phyloP scores from a whole-genome alignment of 2,888 invertebrate species.

The Andrena praecox region DNA sequence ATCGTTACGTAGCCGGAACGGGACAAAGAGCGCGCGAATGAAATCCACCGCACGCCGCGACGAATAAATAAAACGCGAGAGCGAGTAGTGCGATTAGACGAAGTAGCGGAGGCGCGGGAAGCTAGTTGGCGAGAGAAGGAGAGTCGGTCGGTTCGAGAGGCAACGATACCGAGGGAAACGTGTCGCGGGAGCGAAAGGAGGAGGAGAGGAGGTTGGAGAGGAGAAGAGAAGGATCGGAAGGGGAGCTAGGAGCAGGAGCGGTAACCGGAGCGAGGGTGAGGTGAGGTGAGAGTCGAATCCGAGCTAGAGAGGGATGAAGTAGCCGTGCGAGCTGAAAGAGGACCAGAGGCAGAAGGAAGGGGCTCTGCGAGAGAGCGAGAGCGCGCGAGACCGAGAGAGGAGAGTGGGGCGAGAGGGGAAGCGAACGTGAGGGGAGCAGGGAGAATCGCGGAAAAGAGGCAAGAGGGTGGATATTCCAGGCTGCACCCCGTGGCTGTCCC shows the following conservation, averaged over 20 bases:
- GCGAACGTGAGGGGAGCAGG: constrained; percentile 25
- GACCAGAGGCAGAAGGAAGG: constrained; percentile 11
- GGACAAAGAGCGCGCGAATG: constrained; percentile 38
- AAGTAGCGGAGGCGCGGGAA: constrained; percentile 38
- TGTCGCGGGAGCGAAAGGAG: neutral
- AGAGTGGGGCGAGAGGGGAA: neutral
- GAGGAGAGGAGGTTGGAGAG: constrained; percentile 28
- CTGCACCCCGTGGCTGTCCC: constrained; percentile 75
- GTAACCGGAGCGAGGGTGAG: neutral
- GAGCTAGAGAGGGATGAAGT: neutral
- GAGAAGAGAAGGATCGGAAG: constrained; percentile 20
- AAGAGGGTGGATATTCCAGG: constrained; percentile 75
- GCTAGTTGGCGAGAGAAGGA: constrained; percentile 20
- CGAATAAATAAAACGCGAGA: constrained; percentile 60
- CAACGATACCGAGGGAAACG: constrained; percentile 33
- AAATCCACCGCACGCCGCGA: constrained; percentile 43
- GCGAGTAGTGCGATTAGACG: constrained; percentile 59
- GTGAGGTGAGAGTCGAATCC: constrained; percentile 16
- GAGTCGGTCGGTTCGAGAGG: constrained; percentile 6
- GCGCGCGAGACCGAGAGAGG: constrained; percentile 10
- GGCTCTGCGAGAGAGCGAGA: constrained; percentile 21
- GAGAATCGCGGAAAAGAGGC: constrained; percentile 72
- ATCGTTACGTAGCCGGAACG: constrained; percentile 55
- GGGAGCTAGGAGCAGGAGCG: constrained; percentile 26
- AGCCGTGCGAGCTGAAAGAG: constrained; percentile 1